phyloP scores from a whole-genome alignment of 2,113 vertebrate species.

The Psilopogon haemacephalus region DNA sequence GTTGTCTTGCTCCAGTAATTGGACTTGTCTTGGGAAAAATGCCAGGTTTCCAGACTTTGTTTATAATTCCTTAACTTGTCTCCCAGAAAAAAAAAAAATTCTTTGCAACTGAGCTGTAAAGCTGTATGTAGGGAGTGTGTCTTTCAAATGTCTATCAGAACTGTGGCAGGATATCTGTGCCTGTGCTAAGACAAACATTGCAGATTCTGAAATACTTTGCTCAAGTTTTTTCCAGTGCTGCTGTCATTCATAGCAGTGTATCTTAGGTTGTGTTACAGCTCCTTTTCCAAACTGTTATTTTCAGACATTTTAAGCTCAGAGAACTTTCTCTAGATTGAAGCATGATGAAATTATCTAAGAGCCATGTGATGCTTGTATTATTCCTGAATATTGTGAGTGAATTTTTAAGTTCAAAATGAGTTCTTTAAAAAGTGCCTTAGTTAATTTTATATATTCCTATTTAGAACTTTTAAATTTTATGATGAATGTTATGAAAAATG shows the following conservation, averaged over 20 bases:
- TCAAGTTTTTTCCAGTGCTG: background rate
- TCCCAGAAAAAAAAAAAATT: slow-evolving; percentile 30
- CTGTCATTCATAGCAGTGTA: background rate
- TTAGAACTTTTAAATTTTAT: background rate
- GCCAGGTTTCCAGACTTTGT: slow-evolving; percentile 54
- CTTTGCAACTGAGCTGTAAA: background rate
- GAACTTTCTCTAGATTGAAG: background rate
- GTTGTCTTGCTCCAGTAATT: slow-evolving; percentile 53
- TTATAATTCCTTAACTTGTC: slow-evolving; percentile 55
- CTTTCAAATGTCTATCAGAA: slow-evolving; percentile 14
- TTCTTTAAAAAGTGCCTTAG: background rate
- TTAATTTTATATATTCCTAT: background rate
- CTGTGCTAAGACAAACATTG: background rate
- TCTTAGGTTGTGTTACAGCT: background rate
- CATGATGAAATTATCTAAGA: background rate
- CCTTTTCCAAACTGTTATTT: background rate
- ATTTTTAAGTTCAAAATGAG: background rate
- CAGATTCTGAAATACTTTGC: background rate
- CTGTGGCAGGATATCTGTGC: background rate
- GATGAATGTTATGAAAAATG: background rate
- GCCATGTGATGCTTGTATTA: background rate
- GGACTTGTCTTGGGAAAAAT: slow-evolving; percentile 46
- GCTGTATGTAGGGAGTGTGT: background rate
- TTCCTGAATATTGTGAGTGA: background rate
- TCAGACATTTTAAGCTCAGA: slow-evolving; percentile 15